Percentiles rank a stretch among this genome's conserved stretches.
Conservation (phyloP, 2,888 invertebrate species). For the Mesopsocus fuscifrons region DNA sequence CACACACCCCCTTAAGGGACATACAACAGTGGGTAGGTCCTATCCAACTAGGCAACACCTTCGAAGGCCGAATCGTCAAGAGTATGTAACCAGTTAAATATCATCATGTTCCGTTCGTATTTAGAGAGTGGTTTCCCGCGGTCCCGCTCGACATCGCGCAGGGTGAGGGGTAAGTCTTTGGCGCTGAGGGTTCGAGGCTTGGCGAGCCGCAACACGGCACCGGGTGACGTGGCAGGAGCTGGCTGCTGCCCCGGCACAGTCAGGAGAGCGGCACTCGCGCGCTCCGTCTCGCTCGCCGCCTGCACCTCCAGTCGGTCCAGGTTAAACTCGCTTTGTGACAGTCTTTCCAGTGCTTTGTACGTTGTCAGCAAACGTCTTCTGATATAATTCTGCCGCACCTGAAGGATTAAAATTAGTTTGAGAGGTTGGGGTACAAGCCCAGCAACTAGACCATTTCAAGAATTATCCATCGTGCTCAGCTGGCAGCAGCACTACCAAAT, state of each 20-base stretch:
- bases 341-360: conserved; percentile 57
- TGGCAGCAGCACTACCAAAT: too few species aligned
- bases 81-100: conserved; percentile 84
- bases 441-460: too few species aligned
- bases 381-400: conserved; percentile 67
- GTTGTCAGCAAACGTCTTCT: conserved; percentile 56
- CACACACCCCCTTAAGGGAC: too few species aligned
- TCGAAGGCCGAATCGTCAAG: conserved; percentile 51
- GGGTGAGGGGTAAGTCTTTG: conserved; percentile 41
- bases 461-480: too few species aligned
- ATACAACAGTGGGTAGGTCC: too few species aligned
- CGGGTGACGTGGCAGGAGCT: conserved; percentile 10
- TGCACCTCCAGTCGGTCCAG: conserved; percentile 49
- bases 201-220: background rate
- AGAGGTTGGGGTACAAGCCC: too few species aligned
- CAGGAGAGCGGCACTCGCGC: conserved; percentile 23
- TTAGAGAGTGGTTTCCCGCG: conserved; percentile 70
- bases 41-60: conserved; percentile 12
- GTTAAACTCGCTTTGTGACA: conserved; percentile 73
- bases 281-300: conserved; percentile 21
- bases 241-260: conserved; percentile 28
- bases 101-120: conserved; percentile 87
- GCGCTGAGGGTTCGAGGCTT: background rate
- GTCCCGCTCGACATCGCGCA: conserved; percentile 61
- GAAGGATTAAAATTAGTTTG: conserved; percentile 15